Evolutionary conservation across 2,888 invertebrate species (phyloP), one percentile per base, ranked within the genome.

Genomic region (Drosophila trichaetosa): DNA sequence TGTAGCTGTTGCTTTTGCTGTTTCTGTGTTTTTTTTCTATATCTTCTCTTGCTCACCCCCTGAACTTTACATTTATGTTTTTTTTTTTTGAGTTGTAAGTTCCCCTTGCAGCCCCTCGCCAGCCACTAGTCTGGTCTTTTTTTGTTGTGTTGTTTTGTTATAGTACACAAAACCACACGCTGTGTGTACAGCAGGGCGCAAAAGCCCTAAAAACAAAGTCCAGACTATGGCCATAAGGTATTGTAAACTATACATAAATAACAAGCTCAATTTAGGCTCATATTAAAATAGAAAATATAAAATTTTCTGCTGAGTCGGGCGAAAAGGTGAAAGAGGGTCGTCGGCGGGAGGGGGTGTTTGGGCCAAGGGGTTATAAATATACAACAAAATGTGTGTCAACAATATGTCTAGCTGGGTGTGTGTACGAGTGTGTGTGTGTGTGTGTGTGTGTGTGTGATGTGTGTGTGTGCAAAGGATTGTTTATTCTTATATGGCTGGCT

Each of bases 191-290:
- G 68, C 68, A 67, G 80, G 65, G 51, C 40, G 69, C 65, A 79
- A 77, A 74, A 72, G 65, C 34, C 61, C 36, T 66, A 57, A 53
- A 70, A 71, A 27, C 52, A n/a, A 16, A 38, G 79, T 73, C 62
- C 59, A 69, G 77, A 62, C 67, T 65, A n/a, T 59, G 69, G 71
- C 61, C 80, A 80, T 80, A 82, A 85, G 87, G 87, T 83, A 87
- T 85, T 81, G 85, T 79, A 77, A 79, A 87, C 86, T 85, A 75
- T 87, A 83, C 87, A 87, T 85, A 85, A 85, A 85, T 87, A 85
- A 85, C 83, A 80, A 83, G 83, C 85, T 85, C 85, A 87, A 86
- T 86, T 86, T 86, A 83, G 83, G 87, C 85, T 83, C 86, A 87
- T 86, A 86, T 86, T 87, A 85, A 87, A 86, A 86, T 83, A 81